phyloP scores from a whole-genome alignment of 2,888 invertebrate species.

The Drosophila limbata region DNA sequence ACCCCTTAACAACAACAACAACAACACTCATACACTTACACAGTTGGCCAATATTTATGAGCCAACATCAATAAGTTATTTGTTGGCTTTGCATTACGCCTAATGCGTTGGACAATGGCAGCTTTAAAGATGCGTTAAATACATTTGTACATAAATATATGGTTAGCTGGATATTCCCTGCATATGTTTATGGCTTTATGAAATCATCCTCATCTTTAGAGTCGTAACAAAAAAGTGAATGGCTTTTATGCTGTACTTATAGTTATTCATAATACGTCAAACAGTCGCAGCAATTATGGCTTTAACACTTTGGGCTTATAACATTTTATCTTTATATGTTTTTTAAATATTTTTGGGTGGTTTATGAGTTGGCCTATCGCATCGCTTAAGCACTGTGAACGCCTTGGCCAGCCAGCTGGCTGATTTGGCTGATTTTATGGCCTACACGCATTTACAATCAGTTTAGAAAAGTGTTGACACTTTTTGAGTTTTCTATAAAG shows the following conservation, averaged over 20 bases:
- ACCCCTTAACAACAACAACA: slow-evolving; percentile 35
- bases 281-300: slow-evolving; percentile 50
- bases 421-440: slow-evolving; percentile 52
- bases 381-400: slow-evolving; percentile 12
- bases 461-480: slow-evolving; percentile 73
- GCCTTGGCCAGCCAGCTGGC: slow-evolving; percentile 16
- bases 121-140: slow-evolving; percentile 69
- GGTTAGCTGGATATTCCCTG: slow-evolving; percentile 6
- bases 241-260: slow-evolving; percentile 74
- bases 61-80: slow-evolving; percentile 30
- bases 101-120: slow-evolving; percentile 51
- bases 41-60: slow-evolving; percentile 71
- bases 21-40: slow-evolving; percentile 38
- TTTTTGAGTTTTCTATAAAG: slow-evolving; percentile 47
- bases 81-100: slow-evolving; percentile 43
- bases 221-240: slow-evolving; percentile 74
- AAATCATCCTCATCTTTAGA: slow-evolving; percentile 48
- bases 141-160: slow-evolving; percentile 51
- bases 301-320: slow-evolving; percentile 53
- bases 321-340: slow-evolving; percentile 15
- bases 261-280: slow-evolving; percentile 46
- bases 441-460: slow-evolving; percentile 55
- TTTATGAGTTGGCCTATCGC: slow-evolving; percentile 52
- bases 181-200: slow-evolving; percentile 64
- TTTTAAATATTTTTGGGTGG: slow-evolving; percentile 62